Base-by-base conservation (phyloP, 2,113 vertebrate genomes). In the Colinus virginianus region DNA sequence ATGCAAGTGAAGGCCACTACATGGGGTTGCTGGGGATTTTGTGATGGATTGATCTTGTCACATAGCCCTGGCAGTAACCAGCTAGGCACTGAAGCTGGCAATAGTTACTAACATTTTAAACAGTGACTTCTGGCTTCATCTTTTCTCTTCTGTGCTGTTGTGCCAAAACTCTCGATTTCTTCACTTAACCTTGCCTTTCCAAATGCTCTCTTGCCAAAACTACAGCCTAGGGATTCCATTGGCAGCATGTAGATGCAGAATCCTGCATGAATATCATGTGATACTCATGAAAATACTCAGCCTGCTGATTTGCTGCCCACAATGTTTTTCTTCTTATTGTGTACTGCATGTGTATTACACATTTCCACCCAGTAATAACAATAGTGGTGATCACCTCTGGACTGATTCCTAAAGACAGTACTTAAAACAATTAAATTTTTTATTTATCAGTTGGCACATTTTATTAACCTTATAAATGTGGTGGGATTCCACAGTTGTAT, bases 301-400 rank as follows among this genome's bases (percentile, higher is more conserved):
- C 13, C n/a, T 70, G 13, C 4, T 51, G 25, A 45, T 32, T 16
- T 66, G 11, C 5, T 49, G 1, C 48, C 43, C 26, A 11, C 40
- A 46, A 30, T 13, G 19, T 40, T 83, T 32, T 84, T 42, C 55
- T 64, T 16, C 49, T 40, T 1, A 38, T 28, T 40, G 2, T 56
- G 6, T 70, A 6, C 32, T 61, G 32, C 5, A 2, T 25, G 5
- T 26, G 1, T 83, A n/a, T 40, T 91, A 43, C 6, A 30, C 7
- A 13, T 30, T 40, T 88, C 7, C 26, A 38, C 30, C 34, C 28
- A 59, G 38, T 32, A 49, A 2, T 13, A 51, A 12, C 2, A 48
- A 0, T 23, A 15, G 14, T 7, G 10, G 30, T 45, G 9, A 25
- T 48, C 21, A 36, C 25, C 49, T 74, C 30, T 5, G 1, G 1